Evolutionary conservation across 2,113 vertebrate genomes (phyloP).

Genomic region (Notothenia rossii): DNA sequence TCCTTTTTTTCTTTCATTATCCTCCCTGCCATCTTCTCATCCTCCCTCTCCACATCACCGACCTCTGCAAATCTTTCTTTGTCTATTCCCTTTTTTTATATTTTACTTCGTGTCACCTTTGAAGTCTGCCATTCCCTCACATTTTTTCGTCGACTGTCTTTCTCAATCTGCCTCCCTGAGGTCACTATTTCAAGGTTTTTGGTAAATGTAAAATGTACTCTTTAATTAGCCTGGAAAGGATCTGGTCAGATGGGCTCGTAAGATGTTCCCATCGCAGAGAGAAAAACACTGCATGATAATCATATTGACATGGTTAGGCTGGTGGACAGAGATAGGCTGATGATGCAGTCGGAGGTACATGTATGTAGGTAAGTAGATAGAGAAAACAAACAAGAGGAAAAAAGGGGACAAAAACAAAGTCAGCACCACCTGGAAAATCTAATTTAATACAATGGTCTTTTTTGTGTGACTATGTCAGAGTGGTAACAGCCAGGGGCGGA

Average conservation of each 20-base stretch:
- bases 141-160: slow-evolving; percentile 4
- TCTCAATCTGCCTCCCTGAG: neutral
- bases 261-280: slow-evolving; percentile 5
- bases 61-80: neutral
- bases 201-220: neutral
- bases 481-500: neutral
- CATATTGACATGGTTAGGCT: neutral
- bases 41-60: slow-evolving; percentile 20
- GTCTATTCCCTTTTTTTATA: slow-evolving; percentile 1
- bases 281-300: slow-evolving; percentile 9
- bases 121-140: slow-evolving; percentile 27
- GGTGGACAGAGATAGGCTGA: neutral
- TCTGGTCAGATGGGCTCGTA: neutral
- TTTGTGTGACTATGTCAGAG: neutral
- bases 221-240: slow-evolving; percentile 35
- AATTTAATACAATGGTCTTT: neutral
- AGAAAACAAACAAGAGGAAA: neutral
- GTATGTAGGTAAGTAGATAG: neutral
- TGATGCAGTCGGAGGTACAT: too few relatives aligned
- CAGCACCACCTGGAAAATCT: neutral
- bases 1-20: slow-evolving; percentile 27
- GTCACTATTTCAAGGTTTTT: neutral
- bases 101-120: slow-evolving; percentile 31
- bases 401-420: neutral
- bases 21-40: slow-evolving; percentile 18